Conservation (phyloP, 2,113 vertebrate species). For the Poeciliopsis retropinna region DNA sequence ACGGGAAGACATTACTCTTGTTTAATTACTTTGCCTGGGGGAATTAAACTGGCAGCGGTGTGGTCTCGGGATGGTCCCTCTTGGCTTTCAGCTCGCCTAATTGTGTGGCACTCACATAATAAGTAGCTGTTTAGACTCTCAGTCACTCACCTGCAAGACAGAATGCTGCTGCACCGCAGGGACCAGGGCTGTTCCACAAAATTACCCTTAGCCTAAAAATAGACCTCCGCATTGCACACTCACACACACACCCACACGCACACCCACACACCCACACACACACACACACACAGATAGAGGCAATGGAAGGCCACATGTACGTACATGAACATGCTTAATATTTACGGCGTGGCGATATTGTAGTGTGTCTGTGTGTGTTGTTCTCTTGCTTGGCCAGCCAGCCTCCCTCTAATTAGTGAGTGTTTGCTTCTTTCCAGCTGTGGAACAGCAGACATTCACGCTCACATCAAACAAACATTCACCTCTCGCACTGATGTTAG, state of each 20-base stretch:
- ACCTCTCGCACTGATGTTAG: background rate
- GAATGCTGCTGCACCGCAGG: conserved; percentile 45
- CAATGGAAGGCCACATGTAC: background rate
- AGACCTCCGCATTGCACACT: conserved; percentile 30
- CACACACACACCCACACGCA: background rate
- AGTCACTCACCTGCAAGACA: conserved; percentile 44
- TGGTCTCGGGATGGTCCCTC: conserved; percentile 8
- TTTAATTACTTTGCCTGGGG: conserved; percentile 32
- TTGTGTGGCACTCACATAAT: conserved; percentile 17
- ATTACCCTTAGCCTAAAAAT: conserved; percentile 63
- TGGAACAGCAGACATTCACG: conserved; percentile 17
- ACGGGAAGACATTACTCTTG: background rate
- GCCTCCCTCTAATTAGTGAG: conserved; percentile 37
- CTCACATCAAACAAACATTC: background rate
- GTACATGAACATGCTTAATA: background rate
- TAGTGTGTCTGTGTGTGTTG: conserved; percentile 19
- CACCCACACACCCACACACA: background rate
- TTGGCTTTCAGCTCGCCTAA: conserved; percentile 35
- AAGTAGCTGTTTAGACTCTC: conserved; percentile 35
- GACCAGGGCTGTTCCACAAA: conserved; percentile 49
- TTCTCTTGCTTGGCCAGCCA: conserved; percentile 46
- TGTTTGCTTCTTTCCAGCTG: conserved; percentile 41
- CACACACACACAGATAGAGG: no score
- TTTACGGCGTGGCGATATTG: conserved; percentile 18
- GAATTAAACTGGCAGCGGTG: conserved; percentile 35